These are phyloP conservation scores for Leptoteleia sp. DNA, from an alignment of 1,140 invertebrate species.

Conservation along the genomic window DNA sequence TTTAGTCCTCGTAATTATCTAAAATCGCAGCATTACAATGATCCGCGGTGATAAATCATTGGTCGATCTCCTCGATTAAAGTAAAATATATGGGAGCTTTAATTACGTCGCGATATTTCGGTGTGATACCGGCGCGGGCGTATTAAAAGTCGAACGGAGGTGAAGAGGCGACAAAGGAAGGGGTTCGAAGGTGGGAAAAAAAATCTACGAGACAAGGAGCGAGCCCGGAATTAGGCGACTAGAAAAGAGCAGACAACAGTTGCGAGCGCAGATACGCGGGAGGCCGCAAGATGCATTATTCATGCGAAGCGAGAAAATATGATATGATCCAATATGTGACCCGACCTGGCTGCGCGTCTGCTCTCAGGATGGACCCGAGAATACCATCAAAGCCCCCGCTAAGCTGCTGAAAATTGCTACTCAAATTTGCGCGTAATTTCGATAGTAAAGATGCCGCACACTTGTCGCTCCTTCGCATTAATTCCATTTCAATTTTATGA, in stretches of 20 bases:
- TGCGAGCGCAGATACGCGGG: conserved; percentile 54
- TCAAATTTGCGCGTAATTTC: conserved; percentile 79
- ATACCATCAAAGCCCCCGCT: conserved; percentile 69
- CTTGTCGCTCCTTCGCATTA: not conserved
- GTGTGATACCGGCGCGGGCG: conserved; percentile 45
- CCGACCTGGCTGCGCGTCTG: conserved; percentile 59
- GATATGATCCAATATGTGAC: conserved; percentile 82
- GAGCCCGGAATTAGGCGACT: too few relatives aligned
- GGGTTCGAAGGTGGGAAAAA: conserved; percentile 47
- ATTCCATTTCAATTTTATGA: conserved; percentile 1
- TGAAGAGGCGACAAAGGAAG: conserved; percentile 24
- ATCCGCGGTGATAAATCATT: conserved; percentile 70
- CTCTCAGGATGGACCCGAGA: conserved; percentile 56
- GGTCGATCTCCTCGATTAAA: conserved; percentile 76
- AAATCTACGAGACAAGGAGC: conserved; percentile 46
- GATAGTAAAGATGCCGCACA: conserved; percentile 21
- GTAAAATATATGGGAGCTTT: conserved; percentile 78
- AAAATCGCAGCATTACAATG: conserved; percentile 52
- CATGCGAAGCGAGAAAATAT: conserved; percentile 79
- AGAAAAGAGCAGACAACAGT: conserved; percentile 55
- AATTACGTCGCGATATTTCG: conserved; percentile 76
- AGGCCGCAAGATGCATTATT: conserved; percentile 80
- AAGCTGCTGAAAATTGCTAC: conserved; percentile 80
- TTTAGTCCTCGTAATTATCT: conserved; percentile 39
- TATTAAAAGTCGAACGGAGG: conserved; percentile 21